Percentiles rank a stretch among this genome's conserved stretches.
Conservation (phyloP, 92 coral and sea anemone genomes). For the Metridium senile region DNA sequence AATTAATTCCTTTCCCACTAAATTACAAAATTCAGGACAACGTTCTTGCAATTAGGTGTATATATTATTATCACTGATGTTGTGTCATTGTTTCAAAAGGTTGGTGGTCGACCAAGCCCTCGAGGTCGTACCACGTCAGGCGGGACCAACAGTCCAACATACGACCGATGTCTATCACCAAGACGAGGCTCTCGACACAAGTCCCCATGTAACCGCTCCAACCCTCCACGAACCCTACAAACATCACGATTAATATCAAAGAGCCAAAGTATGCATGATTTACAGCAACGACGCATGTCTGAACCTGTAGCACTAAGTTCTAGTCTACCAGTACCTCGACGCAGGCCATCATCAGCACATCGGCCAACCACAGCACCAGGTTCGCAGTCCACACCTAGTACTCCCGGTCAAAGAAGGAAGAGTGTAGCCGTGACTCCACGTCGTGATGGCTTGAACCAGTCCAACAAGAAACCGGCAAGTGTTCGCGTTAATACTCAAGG, state of each 20-base stretch:
- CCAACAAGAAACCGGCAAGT: constrained; percentile 31
- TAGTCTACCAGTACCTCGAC: constrained; percentile 5
- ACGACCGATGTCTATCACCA: constrained; percentile 31
- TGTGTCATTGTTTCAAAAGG: constrained; percentile 9
- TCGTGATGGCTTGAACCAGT: constrained; percentile 23
- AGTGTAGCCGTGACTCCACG: constrained; percentile 40
- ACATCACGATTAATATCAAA: constrained; percentile 2
- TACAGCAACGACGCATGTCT: constrained; percentile 17
- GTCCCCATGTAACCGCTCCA: constrained; percentile 27
- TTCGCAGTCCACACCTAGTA: constrained; percentile 16
- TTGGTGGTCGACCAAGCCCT: constrained; percentile 1
- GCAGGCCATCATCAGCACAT: constrained; percentile 26
- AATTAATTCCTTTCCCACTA: too few relatives aligned
- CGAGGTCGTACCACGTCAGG: constrained; percentile 33
- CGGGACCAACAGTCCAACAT: constrained; percentile 22
- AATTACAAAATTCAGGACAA: too few relatives aligned
- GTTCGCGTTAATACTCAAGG: too few relatives aligned
- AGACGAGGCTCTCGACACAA: constrained; percentile 31
- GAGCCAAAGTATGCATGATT: constrained; percentile 29
- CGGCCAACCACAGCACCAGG: constrained; percentile 20
- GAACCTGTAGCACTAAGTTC: constrained; percentile 1
- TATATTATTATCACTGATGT: too few relatives aligned
- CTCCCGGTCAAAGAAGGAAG: constrained; percentile 31
- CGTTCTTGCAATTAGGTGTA: too few relatives aligned
- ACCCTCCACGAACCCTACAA: constrained; percentile 42